Conservation (phyloP, 2,797 vertebrate species). For the Amblyraja radiata region DNA sequence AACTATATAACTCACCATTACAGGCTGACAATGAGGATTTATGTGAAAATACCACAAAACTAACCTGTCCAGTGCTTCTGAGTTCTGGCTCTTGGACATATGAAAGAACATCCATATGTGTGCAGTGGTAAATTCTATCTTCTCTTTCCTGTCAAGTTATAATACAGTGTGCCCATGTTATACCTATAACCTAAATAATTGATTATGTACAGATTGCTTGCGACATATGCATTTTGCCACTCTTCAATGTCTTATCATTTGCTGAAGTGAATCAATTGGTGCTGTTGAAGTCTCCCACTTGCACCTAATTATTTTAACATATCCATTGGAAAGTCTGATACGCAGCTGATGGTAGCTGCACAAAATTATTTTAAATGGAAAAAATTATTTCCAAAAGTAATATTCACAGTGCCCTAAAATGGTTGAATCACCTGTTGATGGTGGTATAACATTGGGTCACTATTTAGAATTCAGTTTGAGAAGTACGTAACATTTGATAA, state of each 20-base stretch:
- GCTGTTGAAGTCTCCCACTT: neutral
- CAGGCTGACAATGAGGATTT: constrained; percentile 30
- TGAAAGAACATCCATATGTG: constrained; percentile 29
- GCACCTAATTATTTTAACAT: neutral
- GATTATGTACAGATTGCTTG: neutral
- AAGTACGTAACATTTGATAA: constrained; percentile 4
- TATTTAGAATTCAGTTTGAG: neutral
- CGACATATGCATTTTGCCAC: neutral
- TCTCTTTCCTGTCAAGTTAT: constrained; percentile 30
- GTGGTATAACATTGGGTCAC: constrained; percentile 24
- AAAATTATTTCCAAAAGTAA: neutral
- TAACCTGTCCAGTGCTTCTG: constrained; percentile 29
- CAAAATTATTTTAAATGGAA: neutral
- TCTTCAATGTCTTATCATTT: neutral
- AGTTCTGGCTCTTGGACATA: constrained; percentile 26
- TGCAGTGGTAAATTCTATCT: constrained; percentile 31
- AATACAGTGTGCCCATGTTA: constrained; percentile 2
- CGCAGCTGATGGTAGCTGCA: neutral
- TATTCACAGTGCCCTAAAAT: neutral
- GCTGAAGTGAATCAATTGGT: neutral
- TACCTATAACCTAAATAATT: neutral
- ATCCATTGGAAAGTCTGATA: neutral
- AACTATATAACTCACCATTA: constrained; percentile 29
- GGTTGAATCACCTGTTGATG: neutral
- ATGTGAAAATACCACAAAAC: constrained; percentile 22